Evolutionary conservation across 2,113 vertebrate species (phyloP).

Genomic region (Neodon shergylaensis): DNA sequence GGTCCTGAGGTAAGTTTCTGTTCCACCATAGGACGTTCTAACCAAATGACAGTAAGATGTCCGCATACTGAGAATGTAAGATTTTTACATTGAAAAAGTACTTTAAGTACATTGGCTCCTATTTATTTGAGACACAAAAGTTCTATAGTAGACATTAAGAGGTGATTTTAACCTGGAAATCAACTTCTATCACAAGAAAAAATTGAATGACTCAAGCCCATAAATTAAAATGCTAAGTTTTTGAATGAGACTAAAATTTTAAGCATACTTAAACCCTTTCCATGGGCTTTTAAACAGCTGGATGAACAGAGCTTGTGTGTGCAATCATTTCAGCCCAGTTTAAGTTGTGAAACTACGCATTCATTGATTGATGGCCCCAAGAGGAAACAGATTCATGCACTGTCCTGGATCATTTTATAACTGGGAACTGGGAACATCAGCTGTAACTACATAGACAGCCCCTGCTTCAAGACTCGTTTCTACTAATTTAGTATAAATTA

Average conservation of each 20-base stretch:
- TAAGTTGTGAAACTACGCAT: background rate
- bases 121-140: background rate
- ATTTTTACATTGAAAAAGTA: background rate
- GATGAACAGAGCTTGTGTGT: background rate
- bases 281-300: background rate
- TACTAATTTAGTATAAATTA: slow-evolving; percentile 58
- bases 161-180: background rate
- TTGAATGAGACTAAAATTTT: background rate
- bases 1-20: background rate
- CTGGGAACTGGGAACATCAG: background rate
- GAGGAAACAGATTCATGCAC: background rate
- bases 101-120: background rate
- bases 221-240: background rate
- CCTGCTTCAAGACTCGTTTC: background rate
- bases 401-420: background rate
- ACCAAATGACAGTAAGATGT: background rate
- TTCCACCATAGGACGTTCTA: background rate
- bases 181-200: background rate
- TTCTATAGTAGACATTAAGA: background rate
- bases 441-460: background rate
- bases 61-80: background rate
- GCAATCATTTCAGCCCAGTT: slow-evolving; percentile 23
- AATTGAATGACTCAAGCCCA: background rate
- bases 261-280: background rate
- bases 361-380: background rate